A percentile compares a stretch with the other conserved stretches of the same genome.
Conservation (phyloP, 1,140 invertebrate genomes). For the Cepaea nemoralis region DNA sequence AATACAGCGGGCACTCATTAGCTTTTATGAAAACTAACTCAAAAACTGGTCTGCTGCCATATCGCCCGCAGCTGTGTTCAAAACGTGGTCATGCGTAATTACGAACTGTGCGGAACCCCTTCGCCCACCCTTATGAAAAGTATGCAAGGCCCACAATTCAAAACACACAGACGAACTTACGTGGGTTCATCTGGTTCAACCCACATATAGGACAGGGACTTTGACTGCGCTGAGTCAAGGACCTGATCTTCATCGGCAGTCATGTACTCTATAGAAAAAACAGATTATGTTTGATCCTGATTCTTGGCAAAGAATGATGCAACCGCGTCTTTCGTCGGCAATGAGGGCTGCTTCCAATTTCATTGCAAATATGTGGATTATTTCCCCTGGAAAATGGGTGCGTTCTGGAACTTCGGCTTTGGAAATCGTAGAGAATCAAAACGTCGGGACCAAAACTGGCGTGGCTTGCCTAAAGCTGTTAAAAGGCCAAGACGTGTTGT, state of each 20-base stretch:
- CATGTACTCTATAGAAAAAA: slow-evolving; percentile 57
- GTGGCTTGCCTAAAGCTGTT: slow-evolving; percentile 56
- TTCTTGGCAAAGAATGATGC: slow-evolving; percentile 57
- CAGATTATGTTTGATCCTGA: slow-evolving; percentile 58
- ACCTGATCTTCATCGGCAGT: slow-evolving; percentile 59
- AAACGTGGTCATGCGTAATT: too few species aligned
- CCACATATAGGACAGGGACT: slow-evolving; percentile 59
- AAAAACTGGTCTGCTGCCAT: too few species aligned
- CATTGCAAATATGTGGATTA: slow-evolving; percentile 28
- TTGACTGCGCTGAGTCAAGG: slow-evolving; percentile 50
- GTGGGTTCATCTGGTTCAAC: slow-evolving; percentile 62
- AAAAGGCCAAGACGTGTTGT: slow-evolving; percentile 17
- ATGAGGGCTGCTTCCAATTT: slow-evolving; percentile 56
- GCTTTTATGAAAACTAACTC: too few species aligned
- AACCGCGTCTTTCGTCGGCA: slow-evolving; percentile 52
- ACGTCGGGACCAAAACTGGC: slow-evolving; percentile 57
- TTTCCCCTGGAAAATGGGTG: slow-evolving; percentile 46
- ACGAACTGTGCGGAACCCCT: too few species aligned
- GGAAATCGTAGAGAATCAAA: slow-evolving; percentile 64
- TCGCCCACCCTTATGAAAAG: too few species aligned
- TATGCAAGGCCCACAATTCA: too few species aligned
- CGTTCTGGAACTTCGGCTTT: slow-evolving; percentile 63
- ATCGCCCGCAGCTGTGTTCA: too few species aligned
- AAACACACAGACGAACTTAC: too few species aligned
- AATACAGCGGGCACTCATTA: too few species aligned